A percentile compares a stretch with the other conserved stretches of the same genome.
Conservation (phyloP, 2,113 vertebrate genomes). For the Leptobrachium ailaonicum region DNA sequence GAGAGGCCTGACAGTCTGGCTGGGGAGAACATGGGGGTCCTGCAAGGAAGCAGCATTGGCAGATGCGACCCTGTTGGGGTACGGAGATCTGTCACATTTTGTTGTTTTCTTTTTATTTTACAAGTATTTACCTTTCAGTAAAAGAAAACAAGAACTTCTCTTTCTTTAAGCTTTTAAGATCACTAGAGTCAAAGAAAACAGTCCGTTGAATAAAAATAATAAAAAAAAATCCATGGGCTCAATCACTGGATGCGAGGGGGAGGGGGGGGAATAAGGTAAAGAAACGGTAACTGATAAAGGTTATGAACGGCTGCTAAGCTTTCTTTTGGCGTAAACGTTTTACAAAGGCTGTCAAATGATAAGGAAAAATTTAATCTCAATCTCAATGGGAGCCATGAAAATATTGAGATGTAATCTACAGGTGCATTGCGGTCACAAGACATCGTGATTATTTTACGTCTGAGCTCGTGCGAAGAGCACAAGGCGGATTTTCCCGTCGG, state of each 20-base stretch:
- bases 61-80: no score
- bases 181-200: conserved; percentile 39
- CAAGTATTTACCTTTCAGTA: conserved; percentile 37
- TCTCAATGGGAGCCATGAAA: conserved; percentile 8
- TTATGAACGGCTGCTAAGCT: conserved; percentile 7
- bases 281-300: conserved; percentile 44
- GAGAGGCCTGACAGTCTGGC: no score
- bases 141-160: conserved; percentile 33
- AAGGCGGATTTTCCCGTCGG: background rate
- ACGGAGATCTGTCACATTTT: no score
- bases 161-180: conserved; percentile 46
- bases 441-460: background rate
- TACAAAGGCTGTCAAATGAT: conserved; percentile 3
- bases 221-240: conserved; percentile 22
- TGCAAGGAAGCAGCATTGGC: no score
- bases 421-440: background rate
- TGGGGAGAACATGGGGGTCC: no score
- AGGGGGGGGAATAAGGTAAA: background rate
- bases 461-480: background rate
- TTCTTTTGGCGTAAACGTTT: conserved; percentile 1
- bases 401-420: conserved; percentile 39
- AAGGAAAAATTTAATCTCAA: background rate
- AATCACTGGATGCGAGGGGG: conserved; percentile 26
- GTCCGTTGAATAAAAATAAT: conserved; percentile 13
- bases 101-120: background rate